A percentile compares a stretch with the other conserved stretches of the same genome.
These are phyloP conservation scores for Pachyrhynchus sulphureomaculatus DNA, from an alignment of 1,140 invertebrate genomes.

Conservation along the genomic window DNA sequence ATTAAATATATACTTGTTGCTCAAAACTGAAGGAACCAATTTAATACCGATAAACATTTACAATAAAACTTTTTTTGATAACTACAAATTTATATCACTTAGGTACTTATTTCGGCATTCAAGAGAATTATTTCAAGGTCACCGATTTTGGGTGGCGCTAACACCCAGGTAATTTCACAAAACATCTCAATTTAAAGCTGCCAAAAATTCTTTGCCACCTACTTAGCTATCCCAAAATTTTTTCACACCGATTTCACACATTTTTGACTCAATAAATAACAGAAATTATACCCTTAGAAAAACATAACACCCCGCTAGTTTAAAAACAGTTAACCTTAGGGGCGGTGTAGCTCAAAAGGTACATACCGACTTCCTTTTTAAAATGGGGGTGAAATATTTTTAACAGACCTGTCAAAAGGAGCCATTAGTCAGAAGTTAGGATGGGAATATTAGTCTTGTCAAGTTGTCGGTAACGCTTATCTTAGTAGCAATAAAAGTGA, in stretches of 20 bases:
- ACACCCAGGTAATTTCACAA: constrained; percentile 6
- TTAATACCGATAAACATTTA: no score
- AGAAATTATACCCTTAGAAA: constrained; percentile 1
- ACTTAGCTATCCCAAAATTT: constrained; percentile 10
- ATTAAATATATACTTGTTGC: no score
- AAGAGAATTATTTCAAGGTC: not conserved
- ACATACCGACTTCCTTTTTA: constrained; percentile 13
- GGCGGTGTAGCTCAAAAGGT: constrained; percentile 9
- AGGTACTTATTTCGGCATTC: not conserved
- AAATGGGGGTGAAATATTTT: constrained; percentile 27
- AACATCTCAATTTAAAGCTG: constrained; percentile 19
- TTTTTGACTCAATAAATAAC: constrained; percentile 19
- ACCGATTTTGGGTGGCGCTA: constrained; percentile 13
- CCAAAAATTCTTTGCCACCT: not conserved
- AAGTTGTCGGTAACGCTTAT: constrained; percentile 15
- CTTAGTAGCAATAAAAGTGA: constrained; percentile 25
- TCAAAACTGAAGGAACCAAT: no score
- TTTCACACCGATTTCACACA: constrained; percentile 14
- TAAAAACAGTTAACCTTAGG: constrained; percentile 5
- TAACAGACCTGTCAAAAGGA: constrained; percentile 22
- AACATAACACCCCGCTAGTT: not conserved
- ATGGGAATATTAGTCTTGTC: constrained; percentile 16
- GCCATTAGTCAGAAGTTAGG: constrained; percentile 14
- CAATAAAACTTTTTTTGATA: no score
- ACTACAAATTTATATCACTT: not conserved